These are phyloP conservation scores for Homarus americanus DNA, from an alignment of 1,140 invertebrate genomes.

Conservation along the genomic window DNA sequence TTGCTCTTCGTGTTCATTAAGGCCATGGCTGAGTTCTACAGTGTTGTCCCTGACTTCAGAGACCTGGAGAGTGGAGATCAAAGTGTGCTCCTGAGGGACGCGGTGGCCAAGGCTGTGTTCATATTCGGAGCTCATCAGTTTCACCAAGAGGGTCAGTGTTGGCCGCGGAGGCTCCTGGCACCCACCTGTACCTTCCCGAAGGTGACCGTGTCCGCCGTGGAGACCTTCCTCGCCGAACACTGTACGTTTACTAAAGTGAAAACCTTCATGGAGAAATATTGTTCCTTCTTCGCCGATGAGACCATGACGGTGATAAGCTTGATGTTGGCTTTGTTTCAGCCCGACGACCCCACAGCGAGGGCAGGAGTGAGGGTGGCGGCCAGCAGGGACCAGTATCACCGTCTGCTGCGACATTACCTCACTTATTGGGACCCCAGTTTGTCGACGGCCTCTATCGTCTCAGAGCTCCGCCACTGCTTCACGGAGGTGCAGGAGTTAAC, in stretches of 20 bases:
- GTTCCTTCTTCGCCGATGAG: slow-evolving; percentile 13
- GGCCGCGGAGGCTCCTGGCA: neutral
- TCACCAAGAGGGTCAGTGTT: neutral
- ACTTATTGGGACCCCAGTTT: neutral
- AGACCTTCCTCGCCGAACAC: neutral
- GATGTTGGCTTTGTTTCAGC: neutral
- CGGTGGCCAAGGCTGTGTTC: neutral
- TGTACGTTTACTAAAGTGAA: neutral
- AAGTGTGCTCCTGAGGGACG: neutral
- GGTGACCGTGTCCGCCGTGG: neutral
- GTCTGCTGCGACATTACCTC: neutral
- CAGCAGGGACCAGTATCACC: neutral
- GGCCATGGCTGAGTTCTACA: slow-evolving; percentile 2
- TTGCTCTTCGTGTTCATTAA: slow-evolving; percentile 1
- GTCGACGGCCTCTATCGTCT: neutral
- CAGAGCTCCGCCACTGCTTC: neutral
- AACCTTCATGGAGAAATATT: slow-evolving; percentile 7
- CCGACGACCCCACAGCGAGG: neutral
- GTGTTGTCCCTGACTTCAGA: too few species aligned
- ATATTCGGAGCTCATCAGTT: slow-evolving; percentile 23
- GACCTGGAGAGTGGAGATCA: neutral
- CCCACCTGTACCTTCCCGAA: neutral
- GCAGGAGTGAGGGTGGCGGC: neutral
- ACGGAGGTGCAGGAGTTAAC: neutral
- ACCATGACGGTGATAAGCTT: neutral